A percentile compares a stretch with the other conserved stretches of the same genome.
Evolutionary conservation across 2,888 invertebrate species (phyloP).

Genomic region (Troglohyphantes excavatus): DNA sequence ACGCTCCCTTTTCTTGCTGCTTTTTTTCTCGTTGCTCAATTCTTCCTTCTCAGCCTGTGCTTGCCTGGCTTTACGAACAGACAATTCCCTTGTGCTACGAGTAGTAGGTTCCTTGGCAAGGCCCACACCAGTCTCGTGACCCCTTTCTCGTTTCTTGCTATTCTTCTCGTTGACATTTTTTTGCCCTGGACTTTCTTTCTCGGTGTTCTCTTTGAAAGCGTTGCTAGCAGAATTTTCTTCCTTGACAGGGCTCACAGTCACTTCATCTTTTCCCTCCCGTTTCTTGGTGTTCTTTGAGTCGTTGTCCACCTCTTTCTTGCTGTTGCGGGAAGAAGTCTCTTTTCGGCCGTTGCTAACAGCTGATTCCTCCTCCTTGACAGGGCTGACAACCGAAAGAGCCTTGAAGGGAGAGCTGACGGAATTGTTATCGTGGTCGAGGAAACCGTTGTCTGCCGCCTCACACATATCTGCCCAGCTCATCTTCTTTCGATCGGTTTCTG

Average conservation of each 20-base stretch:
- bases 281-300: too few species aligned
- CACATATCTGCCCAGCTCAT: conserved; percentile 31
- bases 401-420: conserved; percentile 41
- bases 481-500: background rate
- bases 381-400: background rate
- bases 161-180: background rate
- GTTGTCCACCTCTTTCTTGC: too few species aligned
- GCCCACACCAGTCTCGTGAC: too few species aligned
- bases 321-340: too few species aligned
- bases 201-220: background rate
- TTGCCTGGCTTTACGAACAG: too few species aligned
- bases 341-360: background rate
- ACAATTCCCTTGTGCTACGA: too few species aligned
- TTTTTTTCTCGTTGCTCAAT: background rate
- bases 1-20: conserved; percentile 22
- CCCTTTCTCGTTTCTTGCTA: too few species aligned
- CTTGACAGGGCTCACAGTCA: background rate
- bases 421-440: background rate
- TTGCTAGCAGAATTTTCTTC: too few species aligned
- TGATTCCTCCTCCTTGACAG: background rate
- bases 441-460: background rate
- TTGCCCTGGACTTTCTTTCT: background rate
- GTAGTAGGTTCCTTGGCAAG: too few species aligned
- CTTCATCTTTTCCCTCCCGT: background rate
- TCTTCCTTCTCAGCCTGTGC: background rate